These are phyloP conservation scores for Melanotaenia boesemani DNA, from an alignment of 2,797 vertebrate species.

Conservation along the genomic window DNA sequence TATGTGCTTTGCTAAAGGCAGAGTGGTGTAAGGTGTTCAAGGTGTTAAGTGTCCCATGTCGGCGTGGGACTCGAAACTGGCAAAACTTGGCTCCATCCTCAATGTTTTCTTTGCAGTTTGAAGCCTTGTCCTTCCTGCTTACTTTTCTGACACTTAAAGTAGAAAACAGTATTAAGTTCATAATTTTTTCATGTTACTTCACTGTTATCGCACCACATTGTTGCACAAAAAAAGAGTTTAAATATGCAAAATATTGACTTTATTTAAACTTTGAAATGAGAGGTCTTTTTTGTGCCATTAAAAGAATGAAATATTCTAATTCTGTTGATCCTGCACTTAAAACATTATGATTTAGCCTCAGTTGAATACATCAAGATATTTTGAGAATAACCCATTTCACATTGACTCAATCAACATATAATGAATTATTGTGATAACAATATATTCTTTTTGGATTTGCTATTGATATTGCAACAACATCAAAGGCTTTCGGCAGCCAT, in stretches of 20 bases:
- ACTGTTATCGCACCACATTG: not conserved
- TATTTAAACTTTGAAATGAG: not conserved
- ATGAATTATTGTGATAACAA: not conserved
- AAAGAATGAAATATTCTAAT: not conserved
- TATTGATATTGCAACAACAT: not conserved
- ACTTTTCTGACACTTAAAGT: not conserved
- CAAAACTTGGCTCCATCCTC: slow-evolving; percentile 12
- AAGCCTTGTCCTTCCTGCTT: not conserved
- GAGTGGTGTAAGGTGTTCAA: slow-evolving; percentile 8
- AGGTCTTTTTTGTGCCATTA: not conserved
- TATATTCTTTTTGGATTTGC: not conserved
- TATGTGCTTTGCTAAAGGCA: slow-evolving; percentile 12
- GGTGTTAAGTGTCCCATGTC: slow-evolving; percentile 12
- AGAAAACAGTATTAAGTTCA: not conserved
- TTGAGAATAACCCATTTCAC: not conserved
- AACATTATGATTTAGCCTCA: no score
- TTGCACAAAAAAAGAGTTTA: not conserved
- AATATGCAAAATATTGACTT: not conserved
- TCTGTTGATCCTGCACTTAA: no score
- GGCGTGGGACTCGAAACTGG: slow-evolving; percentile 4
- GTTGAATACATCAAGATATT: no score
- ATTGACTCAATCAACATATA: not conserved
- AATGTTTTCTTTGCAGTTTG: slow-evolving; percentile 7
- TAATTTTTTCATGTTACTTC: not conserved
- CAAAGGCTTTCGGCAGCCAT: not conserved